Evolutionary conservation across 2,113 vertebrate species (phyloP).

Genomic region (Cyanistes caeruleus): DNA sequence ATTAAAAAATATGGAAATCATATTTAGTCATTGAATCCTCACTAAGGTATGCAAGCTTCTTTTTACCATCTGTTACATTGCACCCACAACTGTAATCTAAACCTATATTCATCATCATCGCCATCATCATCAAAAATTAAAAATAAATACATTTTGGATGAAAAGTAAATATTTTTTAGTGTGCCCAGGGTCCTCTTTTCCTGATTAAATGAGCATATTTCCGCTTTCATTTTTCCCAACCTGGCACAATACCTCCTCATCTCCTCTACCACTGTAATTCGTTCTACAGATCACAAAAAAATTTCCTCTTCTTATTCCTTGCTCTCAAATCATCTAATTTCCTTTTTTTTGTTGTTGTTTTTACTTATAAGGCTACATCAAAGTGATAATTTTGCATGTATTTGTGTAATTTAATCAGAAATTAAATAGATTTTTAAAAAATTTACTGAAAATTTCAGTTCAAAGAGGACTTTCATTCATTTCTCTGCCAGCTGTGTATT

Average conservation of each 20-base stretch:
- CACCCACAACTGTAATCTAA: not conserved
- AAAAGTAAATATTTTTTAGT: not conserved
- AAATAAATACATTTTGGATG: not conserved
- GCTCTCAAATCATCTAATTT: not conserved
- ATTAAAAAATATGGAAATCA: not conserved
- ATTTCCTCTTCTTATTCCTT: rapidly evolving
- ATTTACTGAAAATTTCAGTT: not conserved
- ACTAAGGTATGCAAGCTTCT: not conserved
- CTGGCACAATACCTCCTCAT: not conserved
- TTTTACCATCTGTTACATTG: not conserved
- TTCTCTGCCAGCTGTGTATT: not conserved
- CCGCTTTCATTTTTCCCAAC: not conserved
- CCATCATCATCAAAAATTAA: not conserved
- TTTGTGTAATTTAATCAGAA: not conserved
- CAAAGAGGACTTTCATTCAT: not conserved
- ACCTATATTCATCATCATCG: not conserved
- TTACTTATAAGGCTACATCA: not conserved
- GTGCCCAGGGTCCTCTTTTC: not conserved
- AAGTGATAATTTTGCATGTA: not conserved
- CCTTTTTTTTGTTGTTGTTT: not conserved
- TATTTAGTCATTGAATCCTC: not conserved
- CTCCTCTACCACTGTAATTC: not conserved
- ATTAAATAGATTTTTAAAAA: rapidly evolving
- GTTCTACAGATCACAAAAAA: not conserved
- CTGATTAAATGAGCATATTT: not conserved